Evolutionary conservation across 2,113 vertebrate genomes (phyloP), one percentile per base, ranked within the genome.

Genomic region (Cricetomys ansorgei): DNA sequence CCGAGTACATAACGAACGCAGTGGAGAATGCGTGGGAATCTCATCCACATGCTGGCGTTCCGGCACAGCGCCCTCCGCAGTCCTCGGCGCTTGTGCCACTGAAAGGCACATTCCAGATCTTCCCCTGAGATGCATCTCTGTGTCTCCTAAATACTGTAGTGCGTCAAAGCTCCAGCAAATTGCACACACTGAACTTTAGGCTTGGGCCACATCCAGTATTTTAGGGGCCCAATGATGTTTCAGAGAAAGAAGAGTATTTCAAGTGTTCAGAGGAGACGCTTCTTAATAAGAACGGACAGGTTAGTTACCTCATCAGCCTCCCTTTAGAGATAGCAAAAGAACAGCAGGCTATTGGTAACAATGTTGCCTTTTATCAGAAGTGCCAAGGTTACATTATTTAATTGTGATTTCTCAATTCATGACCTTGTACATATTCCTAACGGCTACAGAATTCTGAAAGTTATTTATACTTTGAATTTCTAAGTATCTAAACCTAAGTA

Each of bases 121-220:
- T 55, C 23, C 25, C 34, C 25, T 8, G 3, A 16, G 55, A 70
- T 12, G 16, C 59, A 29, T 25, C 3, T 29, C 34, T 1, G 11
- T 7, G 16, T 40, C 27, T 50, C 17, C n/a, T 70, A 3, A 19
- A 0, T 31, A 57, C 40, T 27, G 3, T 48, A 72, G 19, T 64
- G 9, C 2, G 65, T 27, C 55, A 21, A 21, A 76, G 65, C 6
- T 40, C 57, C 25, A 37, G 31, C 3, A 27, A 86, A 37, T 67
- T 13, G 40, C 67, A 94, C 8, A 1, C 7, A 59, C 2, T 34
- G 57, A 59, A 29, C 70, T 50, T 45, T 65, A n/a, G 23, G 17
- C 86, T 70, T 43, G 5, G 37, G 5, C 25, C 53, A 40, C 3
- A 1, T 29, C 7, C 5, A 8, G 25, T 0, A 3, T 5, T 85